Percentiles rank a stretch among this genome's conserved stretches.
Conservation (phyloP, 2,797 vertebrate species). For the Nyctibius grandis region DNA sequence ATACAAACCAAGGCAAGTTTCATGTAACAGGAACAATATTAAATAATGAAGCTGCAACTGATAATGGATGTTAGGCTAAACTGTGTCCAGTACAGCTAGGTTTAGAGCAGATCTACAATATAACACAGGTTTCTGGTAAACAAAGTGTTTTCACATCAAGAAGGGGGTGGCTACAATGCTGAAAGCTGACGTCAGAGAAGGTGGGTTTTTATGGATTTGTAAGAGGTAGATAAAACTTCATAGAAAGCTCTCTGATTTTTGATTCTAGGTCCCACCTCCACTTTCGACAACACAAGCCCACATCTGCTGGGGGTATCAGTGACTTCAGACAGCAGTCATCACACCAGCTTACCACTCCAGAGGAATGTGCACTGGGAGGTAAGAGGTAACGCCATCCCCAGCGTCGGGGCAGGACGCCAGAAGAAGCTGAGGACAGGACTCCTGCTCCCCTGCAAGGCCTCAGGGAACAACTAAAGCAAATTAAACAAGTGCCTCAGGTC, state of each 20-base stretch:
- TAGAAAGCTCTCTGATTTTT: not conserved
- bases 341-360: not conserved
- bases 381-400: not conserved
- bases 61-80: not conserved
- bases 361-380: fast-evolving
- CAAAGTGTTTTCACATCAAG: not conserved
- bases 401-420: not conserved
- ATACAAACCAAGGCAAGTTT: not conserved
- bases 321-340: not conserved
- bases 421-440: not conserved
- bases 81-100: not conserved
- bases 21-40: not conserved
- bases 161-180: not conserved
- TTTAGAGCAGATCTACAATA: not conserved
- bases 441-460: not conserved
- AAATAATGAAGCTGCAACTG: not conserved
- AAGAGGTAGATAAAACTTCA: not conserved
- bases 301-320: not conserved
- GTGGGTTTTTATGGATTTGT: not conserved
- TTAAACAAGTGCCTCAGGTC: not conserved
- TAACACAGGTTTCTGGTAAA: not conserved
- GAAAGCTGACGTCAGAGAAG: not conserved
- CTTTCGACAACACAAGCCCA: not conserved
- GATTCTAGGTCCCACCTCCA: not conserved
- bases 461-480: not conserved